Evolutionary conservation across 2,113 vertebrate genomes (phyloP).

Genomic region (Odobenus rosmarus): DNA sequence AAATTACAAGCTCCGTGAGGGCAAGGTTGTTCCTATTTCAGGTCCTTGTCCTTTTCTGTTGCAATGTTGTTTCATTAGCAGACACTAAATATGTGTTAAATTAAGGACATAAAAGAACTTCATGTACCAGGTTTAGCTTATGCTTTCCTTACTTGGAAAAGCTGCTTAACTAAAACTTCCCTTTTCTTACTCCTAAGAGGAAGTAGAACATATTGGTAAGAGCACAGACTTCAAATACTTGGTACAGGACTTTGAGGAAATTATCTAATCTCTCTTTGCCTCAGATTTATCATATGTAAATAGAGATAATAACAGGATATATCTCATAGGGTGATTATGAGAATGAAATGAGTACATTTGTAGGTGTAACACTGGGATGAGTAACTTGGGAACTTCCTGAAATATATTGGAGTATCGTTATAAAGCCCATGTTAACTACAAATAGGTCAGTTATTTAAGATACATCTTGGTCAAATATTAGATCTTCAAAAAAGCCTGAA

Average conservation of each 20-base stretch:
- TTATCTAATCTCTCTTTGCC: slow-evolving; percentile 4
- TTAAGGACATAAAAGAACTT: neutral
- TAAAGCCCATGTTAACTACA: neutral
- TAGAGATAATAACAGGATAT: neutral
- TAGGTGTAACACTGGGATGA: neutral
- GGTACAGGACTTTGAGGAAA: neutral
- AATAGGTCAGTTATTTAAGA: neutral
- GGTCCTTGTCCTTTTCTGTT: neutral
- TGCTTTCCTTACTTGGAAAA: neutral
- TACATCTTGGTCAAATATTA: neutral
- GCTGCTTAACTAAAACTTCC: neutral
- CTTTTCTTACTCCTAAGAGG: neutral
- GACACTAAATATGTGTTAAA: neutral
- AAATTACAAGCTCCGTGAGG: neutral
- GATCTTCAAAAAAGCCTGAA: neutral
- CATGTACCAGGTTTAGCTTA: neutral
- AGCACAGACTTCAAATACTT: neutral
- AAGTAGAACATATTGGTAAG: neutral
- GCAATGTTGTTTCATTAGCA: neutral
- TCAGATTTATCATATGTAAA: neutral
- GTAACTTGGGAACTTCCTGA: neutral
- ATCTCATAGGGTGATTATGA: neutral
- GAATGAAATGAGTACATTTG: neutral
- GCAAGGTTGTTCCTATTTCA: neutral
- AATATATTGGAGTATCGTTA: neutral